These are phyloP conservation scores for Actinostola sp. DNA, from an alignment of 92 coral and sea anemone species.

Conservation along the genomic window DNA sequence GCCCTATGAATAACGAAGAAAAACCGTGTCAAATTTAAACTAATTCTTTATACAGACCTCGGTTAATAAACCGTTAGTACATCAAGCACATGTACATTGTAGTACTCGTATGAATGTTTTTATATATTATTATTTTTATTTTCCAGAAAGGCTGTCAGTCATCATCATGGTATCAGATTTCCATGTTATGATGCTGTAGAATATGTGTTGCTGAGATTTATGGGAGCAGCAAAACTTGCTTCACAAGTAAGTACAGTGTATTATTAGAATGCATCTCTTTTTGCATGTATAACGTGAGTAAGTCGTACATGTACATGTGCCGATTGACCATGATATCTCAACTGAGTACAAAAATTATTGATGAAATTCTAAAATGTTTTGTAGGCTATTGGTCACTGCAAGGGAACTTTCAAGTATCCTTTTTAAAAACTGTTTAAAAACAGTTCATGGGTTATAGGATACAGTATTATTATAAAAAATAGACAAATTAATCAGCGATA, in stretches of 20 bases:
- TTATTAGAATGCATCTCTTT: not conserved
- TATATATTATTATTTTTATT: not conserved
- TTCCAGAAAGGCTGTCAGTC: constrained; percentile 20
- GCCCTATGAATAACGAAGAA: too few relatives aligned
- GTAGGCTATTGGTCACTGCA: constrained; percentile 48
- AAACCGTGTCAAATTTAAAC: too few relatives aligned
- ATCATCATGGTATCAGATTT: constrained; percentile 29
- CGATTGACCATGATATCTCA: not conserved
- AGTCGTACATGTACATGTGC: not conserved
- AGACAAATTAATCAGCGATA: too few relatives aligned
- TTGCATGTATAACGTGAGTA: too few relatives aligned
- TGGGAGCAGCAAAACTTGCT: constrained; percentile 65
- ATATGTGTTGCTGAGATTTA: constrained; percentile 44
- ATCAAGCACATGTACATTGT: too few relatives aligned
- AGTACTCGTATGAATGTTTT: not conserved
- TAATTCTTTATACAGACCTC: too few relatives aligned
- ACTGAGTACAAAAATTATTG: not conserved
- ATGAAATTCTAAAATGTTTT: not conserved
- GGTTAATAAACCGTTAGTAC: too few relatives aligned
- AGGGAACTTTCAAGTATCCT: constrained; percentile 68
- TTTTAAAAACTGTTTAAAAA: constrained; percentile 9
- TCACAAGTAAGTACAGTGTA: constrained; percentile 11
- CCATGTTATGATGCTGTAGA: constrained; percentile 51
- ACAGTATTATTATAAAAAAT: too few relatives aligned
- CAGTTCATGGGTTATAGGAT: too few relatives aligned